Evolutionary conservation across 2,797 vertebrate genomes (phyloP).

Genomic region (Arrhamphus sclerolepis): DNA sequence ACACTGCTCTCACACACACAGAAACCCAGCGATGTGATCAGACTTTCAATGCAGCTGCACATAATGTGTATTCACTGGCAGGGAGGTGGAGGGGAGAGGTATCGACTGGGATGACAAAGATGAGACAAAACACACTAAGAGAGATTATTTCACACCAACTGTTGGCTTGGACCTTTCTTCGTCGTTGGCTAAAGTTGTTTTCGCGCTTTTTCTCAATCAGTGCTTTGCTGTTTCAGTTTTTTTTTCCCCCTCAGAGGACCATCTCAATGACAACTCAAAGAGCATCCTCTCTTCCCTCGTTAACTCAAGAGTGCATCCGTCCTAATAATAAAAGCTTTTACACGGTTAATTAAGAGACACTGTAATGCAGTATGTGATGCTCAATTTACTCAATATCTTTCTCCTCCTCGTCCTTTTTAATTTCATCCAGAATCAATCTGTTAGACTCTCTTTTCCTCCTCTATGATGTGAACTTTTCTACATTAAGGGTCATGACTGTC

Average conservation of each 20-base stretch:
- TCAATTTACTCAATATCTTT: constrained; percentile 75
- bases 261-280: constrained; percentile 63
- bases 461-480: constrained; percentile 46
- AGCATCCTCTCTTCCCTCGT: constrained; percentile 62
- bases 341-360: constrained; percentile 81
- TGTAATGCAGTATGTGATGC: constrained; percentile 78
- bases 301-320: constrained; percentile 67
- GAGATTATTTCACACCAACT: constrained; percentile 51
- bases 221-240: constrained; percentile 39
- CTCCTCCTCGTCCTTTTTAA: constrained; percentile 64
- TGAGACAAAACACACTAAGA: constrained; percentile 43
- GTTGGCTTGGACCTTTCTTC: constrained; percentile 35
- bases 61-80: constrained; percentile 79
- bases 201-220: constrained; percentile 36
- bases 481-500: constrained; percentile 44
- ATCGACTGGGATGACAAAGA: constrained; percentile 47
- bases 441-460: constrained; percentile 25
- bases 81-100: constrained; percentile 47
- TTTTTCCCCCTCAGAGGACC: constrained; percentile 38
- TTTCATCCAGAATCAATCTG: constrained; percentile 75
- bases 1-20: constrained; percentile 45
- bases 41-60: constrained; percentile 77
- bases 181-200: constrained; percentile 47
- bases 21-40: constrained; percentile 75
- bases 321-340: constrained; percentile 84